Evolutionary conservation across 2,888 invertebrate species (phyloP).

Genomic region (Xestia ashworthii): DNA sequence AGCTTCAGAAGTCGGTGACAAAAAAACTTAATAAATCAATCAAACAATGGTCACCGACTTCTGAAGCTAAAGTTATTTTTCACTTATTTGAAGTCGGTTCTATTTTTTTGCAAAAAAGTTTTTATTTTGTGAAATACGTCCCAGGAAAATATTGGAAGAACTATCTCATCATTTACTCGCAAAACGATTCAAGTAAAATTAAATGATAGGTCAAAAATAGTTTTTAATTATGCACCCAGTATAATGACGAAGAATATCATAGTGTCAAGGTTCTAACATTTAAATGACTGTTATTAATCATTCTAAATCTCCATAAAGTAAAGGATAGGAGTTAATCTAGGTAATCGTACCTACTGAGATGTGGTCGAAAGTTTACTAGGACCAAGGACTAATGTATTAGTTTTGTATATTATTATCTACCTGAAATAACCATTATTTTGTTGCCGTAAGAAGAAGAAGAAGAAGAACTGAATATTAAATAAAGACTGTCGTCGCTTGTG

Average conservation of each 20-base stretch:
- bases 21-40: too few species aligned
- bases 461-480: too few species aligned
- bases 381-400: slow-evolving; percentile 17
- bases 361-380: slow-evolving; percentile 20
- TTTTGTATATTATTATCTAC: background rate
- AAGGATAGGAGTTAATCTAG: slow-evolving; percentile 14
- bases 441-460: too few species aligned
- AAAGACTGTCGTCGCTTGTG: too few species aligned
- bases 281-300: slow-evolving; percentile 14
- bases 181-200: too few species aligned
- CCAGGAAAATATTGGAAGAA: background rate
- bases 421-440: background rate
- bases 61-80: too few species aligned
- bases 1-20: too few species aligned
- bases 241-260: slow-evolving; percentile 7
- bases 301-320: background rate
- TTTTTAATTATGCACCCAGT: background rate
- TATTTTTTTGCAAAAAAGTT: too few species aligned
- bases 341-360: slow-evolving; percentile 14
- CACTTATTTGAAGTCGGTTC: too few species aligned
- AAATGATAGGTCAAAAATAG: background rate
- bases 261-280: slow-evolving; percentile 11
- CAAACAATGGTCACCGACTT: too few species aligned
- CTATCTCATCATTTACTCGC: too few species aligned
- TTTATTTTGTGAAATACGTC: background rate